Base-by-base conservation (phyloP, 2,888 invertebrate species). In the Uropetala carovei region DNA sequence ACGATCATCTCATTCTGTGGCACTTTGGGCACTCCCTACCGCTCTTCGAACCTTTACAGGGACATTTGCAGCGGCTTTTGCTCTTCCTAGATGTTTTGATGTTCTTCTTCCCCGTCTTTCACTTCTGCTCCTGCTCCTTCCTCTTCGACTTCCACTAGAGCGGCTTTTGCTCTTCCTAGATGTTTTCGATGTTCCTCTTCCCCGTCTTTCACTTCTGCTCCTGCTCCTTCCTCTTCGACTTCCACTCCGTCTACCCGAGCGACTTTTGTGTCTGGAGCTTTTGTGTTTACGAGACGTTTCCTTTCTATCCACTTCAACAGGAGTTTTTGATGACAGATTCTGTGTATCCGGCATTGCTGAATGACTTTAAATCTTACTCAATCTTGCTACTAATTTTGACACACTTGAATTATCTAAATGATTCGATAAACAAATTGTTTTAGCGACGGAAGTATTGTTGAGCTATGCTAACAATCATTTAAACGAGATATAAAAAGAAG, bases 391-490 rank as follows among this genome's bases (percentile, higher is more conserved):
- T 1, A 43, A 43, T 43, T 43, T 43, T 43, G 43, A 43, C 43
- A 43, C 43, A 1, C 43, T 43, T 43, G 5, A 43, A 1, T 1
- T 3, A 43, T 3, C 43, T 43, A 43, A 43, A 43, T 43, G 43
- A 5, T 43, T 43, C 43, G 5, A 5, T 43, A 43, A 43, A 43
- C 43, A 43, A 43, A 3, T 43, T 43, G 43, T n/a, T 75, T n/a
- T 75, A 27, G 75, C 75, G 27, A 75, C 75, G 75, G n/a, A n/a
- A 27, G 22, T 27, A 75, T 75, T 75, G 75, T 75, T 75, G 27
- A 22, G 22, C 0, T 14, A 16, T n/a, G 0, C 16, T 75, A 8
- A 22, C n/a, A 75, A 22, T 16, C 3, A 5, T 43, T 43, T 43
- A 43, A 43, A 43, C 1, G 1, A 5, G 43, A 43, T 43, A 43